Evolutionary conservation across 1,140 invertebrate genomes (phyloP), one percentile per base, ranked within the genome.

Genomic region (Parasteatoda tepidariorum): DNA sequence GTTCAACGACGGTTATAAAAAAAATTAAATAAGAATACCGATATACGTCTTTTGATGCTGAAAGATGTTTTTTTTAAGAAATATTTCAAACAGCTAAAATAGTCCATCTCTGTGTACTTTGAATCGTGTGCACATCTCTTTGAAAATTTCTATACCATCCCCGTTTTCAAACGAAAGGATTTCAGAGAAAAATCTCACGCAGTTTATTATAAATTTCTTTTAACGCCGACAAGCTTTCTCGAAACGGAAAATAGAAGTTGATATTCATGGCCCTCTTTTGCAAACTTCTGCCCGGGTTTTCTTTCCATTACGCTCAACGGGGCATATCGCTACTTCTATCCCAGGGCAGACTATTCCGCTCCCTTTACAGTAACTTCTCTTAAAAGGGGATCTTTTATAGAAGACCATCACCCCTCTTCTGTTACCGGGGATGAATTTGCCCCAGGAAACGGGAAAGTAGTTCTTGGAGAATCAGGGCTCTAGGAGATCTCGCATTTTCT

Each of bases 161-260:
- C 38, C 38, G 9, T 48, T 4, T 18, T n/a, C n/a, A n/a, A n/a
- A n/a, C n/a, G n/a, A n/a, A 18, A n/a, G 62, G 22, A 31, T n/a
- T 67, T 15, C n/a, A 38, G 38, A 48, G 64, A 18, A 48, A 48
- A 41, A 48, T 67, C 64, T 34, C 31, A 24, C 64, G 33, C 64
- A 67, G n/a, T 67, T 67, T 67, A 67, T 67, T 67, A 67, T 67
- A 67, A 67, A 67, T 67, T 67, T 67, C 64, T 67, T 67, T 41
- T 26, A 15, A 34, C 33, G 33, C 38, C 64, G 64, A 24, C 64
- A 34, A n/a, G 33, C 64, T 38, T 24, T 18, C 33, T 34, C 22
- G 64, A 24, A 48, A 67, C 64, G 64, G 64, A 67, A 67, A 67
- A 67, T 67, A 67, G 64, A 67, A 67, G 64, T 67, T 67, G 64